Base-by-base conservation (phyloP, 1,140 invertebrate genomes). In the Brachionus plicatilis region DNA sequence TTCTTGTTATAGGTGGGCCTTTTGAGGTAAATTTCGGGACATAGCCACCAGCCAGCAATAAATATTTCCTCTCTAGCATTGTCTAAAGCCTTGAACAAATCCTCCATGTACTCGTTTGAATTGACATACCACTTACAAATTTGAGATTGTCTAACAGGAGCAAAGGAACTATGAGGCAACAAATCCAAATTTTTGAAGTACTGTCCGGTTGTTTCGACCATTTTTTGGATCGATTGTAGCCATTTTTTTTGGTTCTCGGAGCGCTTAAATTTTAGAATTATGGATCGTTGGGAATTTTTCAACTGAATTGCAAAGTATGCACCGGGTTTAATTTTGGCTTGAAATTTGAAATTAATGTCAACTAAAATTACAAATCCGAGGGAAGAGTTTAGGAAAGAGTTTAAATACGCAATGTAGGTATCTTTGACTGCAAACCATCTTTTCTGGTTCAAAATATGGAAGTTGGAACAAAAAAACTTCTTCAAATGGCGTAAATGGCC, bases 11-110 rank as follows among this genome's bases (percentile, higher is more conserved):
- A 93, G 0, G 93, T 93, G 12, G 90, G 88, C 80, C 96, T 88
- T 89, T 96, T 97, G 91, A 98, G 91, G 88, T 95, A 95, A 85
- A 98, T 94, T 90, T 98, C 95, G 0, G 96, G 96, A 88, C 94
- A 96, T 17, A 97, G 85, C 80, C 95, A 97, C 96, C 96, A 98
- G 89, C 97, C 96, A 0, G 95, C 94, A 33, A 98, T 97, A 88
- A 94, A 96, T 85, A 98, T 95, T 91, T 98, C 96, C 90, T 97
- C 95, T 85, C 92, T 93, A 3, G 96, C 96, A 72, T 91, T 91
- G 88, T 97, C 94, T 85, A 98, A 89, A 2, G 94, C 94, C 87
- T 96, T 94, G 0, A 95, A 95, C 2, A 96, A 93, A 3, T 94
- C 93, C 5, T 93, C 92, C 92, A 97, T 95, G 88, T 97, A 97